Evolutionary conservation across 2,888 invertebrate genomes (phyloP), one percentile per base, ranked within the genome.

Genomic region (Salticus scenicus): DNA sequence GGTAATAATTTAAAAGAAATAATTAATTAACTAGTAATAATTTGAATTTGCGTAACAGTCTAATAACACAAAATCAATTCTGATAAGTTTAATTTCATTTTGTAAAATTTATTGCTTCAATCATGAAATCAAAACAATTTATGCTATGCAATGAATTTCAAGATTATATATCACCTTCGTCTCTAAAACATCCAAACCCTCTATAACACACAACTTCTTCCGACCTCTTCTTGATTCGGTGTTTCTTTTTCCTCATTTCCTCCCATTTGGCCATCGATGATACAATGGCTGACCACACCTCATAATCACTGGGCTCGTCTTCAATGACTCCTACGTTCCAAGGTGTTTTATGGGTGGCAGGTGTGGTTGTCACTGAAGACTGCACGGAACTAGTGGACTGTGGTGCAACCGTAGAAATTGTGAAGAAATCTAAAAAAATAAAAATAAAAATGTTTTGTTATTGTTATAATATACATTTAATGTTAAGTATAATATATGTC

Each of bases 141-240:
- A n/a, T n/a, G n/a, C n/a, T n/a, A n/a, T n/a, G n/a, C n/a, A n/a
- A n/a, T n/a, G n/a, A n/a, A n/a, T n/a, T n/a, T 5, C 7, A 69
- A 5, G 37, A 69, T 31, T 1, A 37, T 20, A 17, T 1, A n/a
- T 74, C 24, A 85, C 86, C 87, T 2, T 96, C 94, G 90, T 97
- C 96, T 90, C 96, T 95, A 92, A 97, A 98, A 90, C 98, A 98
- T 10, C 98, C 98, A 75, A 98, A 93, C 87, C 96, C 96, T 27
- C 94, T 95, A 90, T 97, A 98, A 91, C 98, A 98, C 0, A 96
- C 95, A 88, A 92, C 90, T 33, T 95, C 94, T 87, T 95, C 95
- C 20, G 96, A 95, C 80, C 97, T 92, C 91, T 96, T 96, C 27
- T 84, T 85, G 27, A 84, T 73, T 8, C 80, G 72, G 27, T 81